Percentiles rank a stretch among this genome's conserved stretches.
Conservation (phyloP, 1,140 invertebrate species). For the Metopolophium dirhodum region DNA sequence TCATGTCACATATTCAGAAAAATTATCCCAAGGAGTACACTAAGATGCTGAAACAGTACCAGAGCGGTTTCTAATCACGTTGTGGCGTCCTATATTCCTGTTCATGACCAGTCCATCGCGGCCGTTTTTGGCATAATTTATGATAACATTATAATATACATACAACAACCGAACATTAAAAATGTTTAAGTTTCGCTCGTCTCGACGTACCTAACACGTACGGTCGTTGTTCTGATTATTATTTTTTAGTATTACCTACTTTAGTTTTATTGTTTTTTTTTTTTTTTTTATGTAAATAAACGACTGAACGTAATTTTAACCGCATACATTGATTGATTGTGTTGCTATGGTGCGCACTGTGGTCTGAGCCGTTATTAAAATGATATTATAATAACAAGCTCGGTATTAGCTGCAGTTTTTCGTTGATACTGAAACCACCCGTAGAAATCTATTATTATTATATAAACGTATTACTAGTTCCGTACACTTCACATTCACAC, state of each 20-base stretch:
- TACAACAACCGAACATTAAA: neutral
- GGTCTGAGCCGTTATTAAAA: no score
- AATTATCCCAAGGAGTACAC: constrained; percentile 76
- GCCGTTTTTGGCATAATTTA: neutral
- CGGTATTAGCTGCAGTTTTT: neutral
- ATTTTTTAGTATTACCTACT: neutral
- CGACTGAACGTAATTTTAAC: constrained; percentile 13
- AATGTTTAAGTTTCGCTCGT: neutral
- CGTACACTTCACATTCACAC: neutral
- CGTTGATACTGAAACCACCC: neutral
- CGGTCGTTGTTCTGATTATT: neutral
- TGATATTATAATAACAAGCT: no score
- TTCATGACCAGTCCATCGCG: neutral
- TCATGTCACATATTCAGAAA: constrained; percentile 73
- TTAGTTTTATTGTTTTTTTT: neutral
- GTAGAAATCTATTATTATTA: neutral
- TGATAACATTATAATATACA: neutral
- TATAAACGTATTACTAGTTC: neutral
- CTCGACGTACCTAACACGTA: neutral
- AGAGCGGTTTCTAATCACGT: constrained; percentile 48
- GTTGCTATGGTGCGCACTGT: neutral
- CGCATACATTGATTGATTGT: neutral
- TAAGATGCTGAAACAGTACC: constrained; percentile 67
- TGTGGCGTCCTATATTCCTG: neutral
- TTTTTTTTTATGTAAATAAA: constrained; percentile 28